Conservation (phyloP, 2,888 invertebrate genomes). For the Cerastis rubricosa region DNA sequence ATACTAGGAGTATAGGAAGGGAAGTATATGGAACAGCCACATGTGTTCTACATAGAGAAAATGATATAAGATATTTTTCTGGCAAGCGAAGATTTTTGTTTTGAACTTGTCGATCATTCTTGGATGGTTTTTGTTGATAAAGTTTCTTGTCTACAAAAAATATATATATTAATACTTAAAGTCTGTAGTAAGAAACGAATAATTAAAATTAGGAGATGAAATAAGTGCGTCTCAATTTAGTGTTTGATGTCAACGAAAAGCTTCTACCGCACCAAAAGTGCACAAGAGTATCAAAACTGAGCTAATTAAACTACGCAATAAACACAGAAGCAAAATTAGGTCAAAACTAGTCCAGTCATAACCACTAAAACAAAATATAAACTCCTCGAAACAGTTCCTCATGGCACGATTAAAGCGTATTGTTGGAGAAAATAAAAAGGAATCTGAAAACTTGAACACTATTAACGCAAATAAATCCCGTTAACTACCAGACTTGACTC, state of each 20-base stretch:
- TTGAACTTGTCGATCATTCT: neutral
- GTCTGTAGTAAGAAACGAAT: neutral
- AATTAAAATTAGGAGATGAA: neutral
- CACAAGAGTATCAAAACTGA: neutral
- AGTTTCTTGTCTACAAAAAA: neutral
- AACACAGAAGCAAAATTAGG: neutral
- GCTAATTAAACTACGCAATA: neutral
- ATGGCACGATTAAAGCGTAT: conserved; percentile 34
- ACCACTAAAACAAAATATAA: conserved; percentile 2
- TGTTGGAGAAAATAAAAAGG: conserved; percentile 38
- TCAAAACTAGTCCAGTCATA: neutral
- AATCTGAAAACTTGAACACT: conserved; percentile 42
- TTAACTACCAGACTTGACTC: conserved; percentile 47
- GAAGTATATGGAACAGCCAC: conserved; percentile 21
- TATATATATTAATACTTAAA: neutral
- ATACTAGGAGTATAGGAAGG: conserved; percentile 9
- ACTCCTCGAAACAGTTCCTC: conserved; percentile 3
- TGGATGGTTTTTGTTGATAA: neutral
- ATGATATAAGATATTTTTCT: conserved; percentile 8
- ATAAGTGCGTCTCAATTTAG: too few relatives aligned
- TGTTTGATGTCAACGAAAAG: neutral
- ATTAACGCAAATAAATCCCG: conserved; percentile 51
- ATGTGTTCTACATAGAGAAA: conserved; percentile 4
- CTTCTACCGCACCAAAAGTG: neutral
- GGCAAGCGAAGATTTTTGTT: neutral